A percentile compares a stretch with the other conserved stretches of the same genome.
Conservation (phyloP, 2,888 invertebrate genomes). For the Drosophila anomalata region DNA sequence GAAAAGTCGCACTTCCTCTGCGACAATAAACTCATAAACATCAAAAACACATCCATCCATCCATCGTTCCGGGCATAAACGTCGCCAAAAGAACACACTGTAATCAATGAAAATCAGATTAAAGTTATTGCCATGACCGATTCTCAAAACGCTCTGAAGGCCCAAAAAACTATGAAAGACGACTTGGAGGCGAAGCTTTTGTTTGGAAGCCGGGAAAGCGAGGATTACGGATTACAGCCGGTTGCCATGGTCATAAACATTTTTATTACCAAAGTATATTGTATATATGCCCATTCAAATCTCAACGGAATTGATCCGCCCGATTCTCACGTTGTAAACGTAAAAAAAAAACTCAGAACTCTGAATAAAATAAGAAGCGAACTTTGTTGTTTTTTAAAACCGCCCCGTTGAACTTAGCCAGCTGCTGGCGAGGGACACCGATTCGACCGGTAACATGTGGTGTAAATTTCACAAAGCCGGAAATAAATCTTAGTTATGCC, state of each 20-base stretch:
- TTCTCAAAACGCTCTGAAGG: background rate
- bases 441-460: constrained; percentile 50
- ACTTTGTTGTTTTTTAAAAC: constrained; percentile 40
- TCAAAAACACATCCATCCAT: constrained; percentile 23
- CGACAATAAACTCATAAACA: constrained; percentile 12
- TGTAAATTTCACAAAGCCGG: constrained; percentile 73
- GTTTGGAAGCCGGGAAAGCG: constrained; percentile 18
- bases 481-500: constrained; percentile 80
- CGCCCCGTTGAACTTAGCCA: constrained; percentile 31
- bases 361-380: constrained; percentile 11
- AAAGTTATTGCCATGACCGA: constrained; percentile 39
- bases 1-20: constrained; percentile 4
- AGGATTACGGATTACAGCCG: constrained; percentile 41
- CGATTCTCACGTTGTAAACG: constrained; percentile 51
- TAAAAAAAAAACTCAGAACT: background rate
- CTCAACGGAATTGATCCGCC: constrained; percentile 34
- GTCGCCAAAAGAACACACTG: constrained; percentile 9
- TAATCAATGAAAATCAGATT: constrained; percentile 37
- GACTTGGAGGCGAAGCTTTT: constrained; percentile 31
- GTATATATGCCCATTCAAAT: constrained; percentile 28
- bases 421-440: constrained; percentile 16
- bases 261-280: constrained; percentile 28
- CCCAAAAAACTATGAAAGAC: constrained; percentile 17
- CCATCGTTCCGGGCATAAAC: constrained; percentile 26
- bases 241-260: constrained; percentile 40